Evolutionary conservation across 1,140 invertebrate genomes (phyloP).

Genomic region (Hermatobates lingyangjiaoensis): DNA sequence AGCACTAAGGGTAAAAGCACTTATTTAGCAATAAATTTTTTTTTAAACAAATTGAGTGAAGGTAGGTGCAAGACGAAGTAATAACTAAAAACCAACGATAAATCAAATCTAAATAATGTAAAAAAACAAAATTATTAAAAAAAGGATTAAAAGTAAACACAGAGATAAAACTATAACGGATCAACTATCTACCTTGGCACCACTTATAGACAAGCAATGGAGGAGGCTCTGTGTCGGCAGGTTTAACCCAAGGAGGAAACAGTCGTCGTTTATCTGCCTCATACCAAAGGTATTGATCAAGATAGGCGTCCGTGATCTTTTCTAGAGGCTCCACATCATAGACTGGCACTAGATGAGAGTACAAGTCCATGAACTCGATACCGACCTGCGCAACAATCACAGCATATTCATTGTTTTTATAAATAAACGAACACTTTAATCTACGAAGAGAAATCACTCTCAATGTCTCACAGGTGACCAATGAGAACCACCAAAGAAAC

Average conservation of each 20-base stretch:
- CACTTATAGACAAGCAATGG: slow-evolving; percentile 96
- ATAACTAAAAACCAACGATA: not conserved
- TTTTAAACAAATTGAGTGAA: too few species aligned
- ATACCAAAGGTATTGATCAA: slow-evolving; percentile 99
- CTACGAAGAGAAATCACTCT: too few species aligned
- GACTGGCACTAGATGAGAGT: slow-evolving; percentile 95
- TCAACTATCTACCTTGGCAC: slow-evolving; percentile 99
- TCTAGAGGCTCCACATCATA: slow-evolving; percentile 98
- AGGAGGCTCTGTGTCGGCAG: slow-evolving; percentile 94
- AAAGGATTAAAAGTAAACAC: not conserved
- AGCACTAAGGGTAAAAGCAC: too few species aligned
- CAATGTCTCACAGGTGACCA: too few species aligned
- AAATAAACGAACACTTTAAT: too few species aligned
- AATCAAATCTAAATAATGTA: not conserved
- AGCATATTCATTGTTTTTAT: too few species aligned
- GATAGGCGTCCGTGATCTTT: slow-evolving; percentile 99
- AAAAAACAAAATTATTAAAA: not conserved
- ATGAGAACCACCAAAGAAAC: too few species aligned
- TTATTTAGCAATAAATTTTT: too few species aligned
- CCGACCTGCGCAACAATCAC: too few species aligned
- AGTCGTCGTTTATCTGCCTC: slow-evolving; percentile 94
- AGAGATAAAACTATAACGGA: too few species aligned
- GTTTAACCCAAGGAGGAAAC: slow-evolving; percentile 98
- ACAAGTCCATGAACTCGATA: slow-evolving; percentile 99
- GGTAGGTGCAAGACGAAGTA: too few species aligned